Conservation (phyloP, 2,797 vertebrate species). For the Hypotaenidia okinawae region DNA sequence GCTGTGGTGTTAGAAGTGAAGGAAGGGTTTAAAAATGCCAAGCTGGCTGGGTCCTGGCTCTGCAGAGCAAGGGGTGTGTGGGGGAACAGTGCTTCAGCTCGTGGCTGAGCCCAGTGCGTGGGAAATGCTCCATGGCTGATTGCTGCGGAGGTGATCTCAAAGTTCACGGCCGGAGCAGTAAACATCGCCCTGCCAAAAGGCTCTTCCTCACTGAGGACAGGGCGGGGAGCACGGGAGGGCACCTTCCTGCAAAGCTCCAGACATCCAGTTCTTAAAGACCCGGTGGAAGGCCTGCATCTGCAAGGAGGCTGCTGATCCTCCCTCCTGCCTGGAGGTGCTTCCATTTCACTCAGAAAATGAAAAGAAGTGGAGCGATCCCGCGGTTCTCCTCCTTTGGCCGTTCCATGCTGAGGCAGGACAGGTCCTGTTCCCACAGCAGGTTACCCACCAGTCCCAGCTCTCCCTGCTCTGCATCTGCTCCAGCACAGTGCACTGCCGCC, state of each 20-base stretch:
- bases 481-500: accelerated
- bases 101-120: accelerated
- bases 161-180: not conserved
- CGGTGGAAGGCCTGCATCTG: accelerated
- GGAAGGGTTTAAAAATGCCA: not conserved
- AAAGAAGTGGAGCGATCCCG: not conserved
- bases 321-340: too few relatives aligned
- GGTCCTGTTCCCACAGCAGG: accelerated
- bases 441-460: not conserved
- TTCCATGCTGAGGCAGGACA: accelerated
- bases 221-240: accelerated
- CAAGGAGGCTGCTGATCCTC: not conserved
- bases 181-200: not conserved
- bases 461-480: accelerated
- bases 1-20: accelerated
- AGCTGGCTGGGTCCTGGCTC: not conserved
- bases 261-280: accelerated
- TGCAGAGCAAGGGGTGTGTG: not conserved
- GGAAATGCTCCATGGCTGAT: not conserved
- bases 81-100: accelerated
- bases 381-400: accelerated
- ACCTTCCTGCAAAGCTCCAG: not conserved
- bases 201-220: accelerated
- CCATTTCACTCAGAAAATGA: accelerated
- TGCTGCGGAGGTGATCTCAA: not conserved